Base-by-base conservation (phyloP, 1,140 invertebrate genomes). In the Pentalonia nigronervosa region DNA sequence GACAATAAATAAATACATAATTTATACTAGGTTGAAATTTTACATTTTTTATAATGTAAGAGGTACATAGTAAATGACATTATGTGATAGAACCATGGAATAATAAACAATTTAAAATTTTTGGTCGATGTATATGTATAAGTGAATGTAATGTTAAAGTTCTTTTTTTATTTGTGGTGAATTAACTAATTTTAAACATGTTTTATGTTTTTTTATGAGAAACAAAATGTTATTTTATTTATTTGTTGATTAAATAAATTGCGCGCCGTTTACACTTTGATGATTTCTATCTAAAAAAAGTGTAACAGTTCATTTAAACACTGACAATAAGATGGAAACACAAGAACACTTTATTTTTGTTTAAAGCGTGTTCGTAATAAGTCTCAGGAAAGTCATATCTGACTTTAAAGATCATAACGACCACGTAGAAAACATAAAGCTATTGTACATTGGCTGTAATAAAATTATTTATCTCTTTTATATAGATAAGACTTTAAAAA, bases 381-480 rank as follows among this genome's bases (percentile, higher is more conserved):
- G 45, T 87, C 86, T 48, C 45, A 21, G 48, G n/a, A 88, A 50
- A 88, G 47, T 88, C 84, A 48, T 50, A 50, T 88, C 84, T 30
- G 45, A 87, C 84, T 48, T n/a, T 7, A 34, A 50, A 1, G 20
- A 88, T 88, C 25, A 34, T 87, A 48, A 88, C 34, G 30, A 88
- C 48, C 86, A 23, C n/a, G 47, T 30, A 34, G 17, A 23, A 25
- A 88, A 88, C 48, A 23, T 47, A 47, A 20, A n/a, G 14, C 30
- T 47, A 30, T 87, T 87, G 45, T 87, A 48, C 47, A 48, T 48
- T 21, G 47, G 30, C 9, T 45, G 47, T n/a, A 34, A 50, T 89
- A 53, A 36, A 89, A 89, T 89, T 89, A 89, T 89, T 53, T 89
- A 89, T 89, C 87, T 53, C 34, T 89, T 89, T 89, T 53, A 34